Base-by-base conservation (phyloP, 2,888 invertebrate species). In the Criorhina ranunculi region DNA sequence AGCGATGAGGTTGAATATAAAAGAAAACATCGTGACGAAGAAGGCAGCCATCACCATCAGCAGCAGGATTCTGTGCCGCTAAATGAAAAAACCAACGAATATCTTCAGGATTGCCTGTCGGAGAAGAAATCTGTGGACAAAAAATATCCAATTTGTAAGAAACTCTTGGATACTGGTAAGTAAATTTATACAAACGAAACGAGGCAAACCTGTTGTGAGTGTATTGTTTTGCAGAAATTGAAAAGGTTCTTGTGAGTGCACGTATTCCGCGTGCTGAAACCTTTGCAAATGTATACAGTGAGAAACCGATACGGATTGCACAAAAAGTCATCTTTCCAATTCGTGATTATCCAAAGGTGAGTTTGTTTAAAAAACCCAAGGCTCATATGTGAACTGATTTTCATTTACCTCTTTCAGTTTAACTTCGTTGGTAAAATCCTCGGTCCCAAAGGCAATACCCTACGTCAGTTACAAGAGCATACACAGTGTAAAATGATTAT, bases 401-500 rank as follows among this genome's bases (percentile, higher is more conserved):
- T 44, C 3, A 9, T 1, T 15, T 46, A 7, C 8, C 1, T 7
- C 1, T 92, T 94, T 44, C 93, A 97, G 97, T 98, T 98, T 91
- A 98, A 98, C 92, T 98, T 98, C 93, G 98, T 98, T 82, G 98
- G 98, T 2, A 98, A 98, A 92, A 94, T 98, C 86, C 93, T 98
- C 88, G 98, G 98, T 0, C 98, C 98, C 8, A 98, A 98, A 91
- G 98, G 98, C 37, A 97, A 97, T 92, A 97, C 98, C 0, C 91
- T 98, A 89, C 98, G 98, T 90, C 94, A 97, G 87, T 93, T 98
- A 42, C 98, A 98, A 91, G 98, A 98, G 90, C 97, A 98, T 91
- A 98, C 98, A 0, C 97, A 97, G 94, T 97, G 98, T 90, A 98
- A 98, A 93, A 98, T 98, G 97, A 97, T 98, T 2, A 97, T 98